Conservation (phyloP, 2,113 vertebrate genomes). For the Parus major region DNA sequence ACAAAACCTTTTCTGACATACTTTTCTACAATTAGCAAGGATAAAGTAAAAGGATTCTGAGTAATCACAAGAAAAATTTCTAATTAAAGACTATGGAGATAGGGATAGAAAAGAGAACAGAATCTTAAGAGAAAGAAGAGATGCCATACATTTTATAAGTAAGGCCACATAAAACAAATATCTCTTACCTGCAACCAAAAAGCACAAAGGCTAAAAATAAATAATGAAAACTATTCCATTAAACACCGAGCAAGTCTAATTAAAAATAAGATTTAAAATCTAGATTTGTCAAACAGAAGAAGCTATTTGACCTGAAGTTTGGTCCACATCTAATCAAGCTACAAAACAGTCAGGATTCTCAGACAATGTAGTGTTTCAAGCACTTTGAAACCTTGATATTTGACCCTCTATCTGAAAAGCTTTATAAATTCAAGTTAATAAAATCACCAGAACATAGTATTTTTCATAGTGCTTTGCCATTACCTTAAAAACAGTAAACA, state of each 20-base stretch:
- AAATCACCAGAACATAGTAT: neutral
- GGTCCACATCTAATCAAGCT: neutral
- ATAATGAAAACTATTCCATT: neutral
- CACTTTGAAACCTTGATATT: neutral
- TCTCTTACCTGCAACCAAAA: neutral
- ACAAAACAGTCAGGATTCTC: neutral
- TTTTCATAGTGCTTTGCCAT: neutral
- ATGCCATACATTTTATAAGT: neutral
- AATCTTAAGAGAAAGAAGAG: neutral
- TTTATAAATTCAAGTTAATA: neutral
- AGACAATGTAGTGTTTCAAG: neutral
- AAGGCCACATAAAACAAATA: neutral
- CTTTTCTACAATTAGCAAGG: neutral
- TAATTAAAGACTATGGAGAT: neutral
- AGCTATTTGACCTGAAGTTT: neutral
- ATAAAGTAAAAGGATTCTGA: neutral
- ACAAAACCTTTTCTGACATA: neutral
- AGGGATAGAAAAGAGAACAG: neutral
- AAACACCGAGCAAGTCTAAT: neutral
- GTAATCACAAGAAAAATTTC: neutral
- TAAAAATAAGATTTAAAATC: neutral
- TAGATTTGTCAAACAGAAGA: neutral
- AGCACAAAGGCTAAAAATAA: neutral
- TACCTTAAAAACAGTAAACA: neutral
- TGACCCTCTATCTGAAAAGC: neutral